These are phyloP conservation scores for Sander lucioperca DNA, from an alignment of 2,113 vertebrate genomes.

Conservation along the genomic window DNA sequence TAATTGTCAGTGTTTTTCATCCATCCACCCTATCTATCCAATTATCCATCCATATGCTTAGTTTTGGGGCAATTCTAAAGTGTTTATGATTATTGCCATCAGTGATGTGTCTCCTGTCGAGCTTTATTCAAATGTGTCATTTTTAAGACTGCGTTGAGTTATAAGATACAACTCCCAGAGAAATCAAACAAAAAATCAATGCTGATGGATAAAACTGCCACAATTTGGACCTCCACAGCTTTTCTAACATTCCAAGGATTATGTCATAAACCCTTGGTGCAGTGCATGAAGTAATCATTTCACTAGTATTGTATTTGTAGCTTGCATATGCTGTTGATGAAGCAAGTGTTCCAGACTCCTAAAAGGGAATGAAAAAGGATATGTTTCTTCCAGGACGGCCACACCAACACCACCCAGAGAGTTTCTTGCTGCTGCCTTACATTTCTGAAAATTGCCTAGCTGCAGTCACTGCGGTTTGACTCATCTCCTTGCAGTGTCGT, in stretches of 20 bases:
- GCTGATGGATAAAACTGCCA: slow-evolving; percentile 48
- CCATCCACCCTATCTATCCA: neutral
- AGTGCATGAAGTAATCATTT: slow-evolving; percentile 65
- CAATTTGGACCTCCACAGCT: slow-evolving; percentile 38
- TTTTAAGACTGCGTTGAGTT: slow-evolving; percentile 33
- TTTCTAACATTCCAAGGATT: slow-evolving; percentile 76
- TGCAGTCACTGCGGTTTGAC: slow-evolving; percentile 32
- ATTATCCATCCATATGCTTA: neutral
- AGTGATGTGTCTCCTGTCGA: neutral
- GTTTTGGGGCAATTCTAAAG: neutral
- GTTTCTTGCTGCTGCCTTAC: slow-evolving; percentile 14
- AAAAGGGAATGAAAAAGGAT: slow-evolving; percentile 41
- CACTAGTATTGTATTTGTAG: slow-evolving; percentile 45
- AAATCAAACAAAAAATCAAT: slow-evolving; percentile 51
- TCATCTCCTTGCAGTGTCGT: slow-evolving; percentile 24
- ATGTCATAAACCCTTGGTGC: slow-evolving; percentile 73
- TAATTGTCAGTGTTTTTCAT: neutral
- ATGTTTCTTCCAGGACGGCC: slow-evolving; percentile 24
- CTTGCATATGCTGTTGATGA: slow-evolving; percentile 59
- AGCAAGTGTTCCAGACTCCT: slow-evolving; percentile 36
- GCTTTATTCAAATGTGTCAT: neutral
- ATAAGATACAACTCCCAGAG: slow-evolving; percentile 38
- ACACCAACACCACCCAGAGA: slow-evolving; percentile 37
- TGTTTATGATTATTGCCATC: neutral
- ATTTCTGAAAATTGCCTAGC: slow-evolving; percentile 16